Conservation (phyloP, 2,797 vertebrate genomes). For the Psittacula echo region DNA sequence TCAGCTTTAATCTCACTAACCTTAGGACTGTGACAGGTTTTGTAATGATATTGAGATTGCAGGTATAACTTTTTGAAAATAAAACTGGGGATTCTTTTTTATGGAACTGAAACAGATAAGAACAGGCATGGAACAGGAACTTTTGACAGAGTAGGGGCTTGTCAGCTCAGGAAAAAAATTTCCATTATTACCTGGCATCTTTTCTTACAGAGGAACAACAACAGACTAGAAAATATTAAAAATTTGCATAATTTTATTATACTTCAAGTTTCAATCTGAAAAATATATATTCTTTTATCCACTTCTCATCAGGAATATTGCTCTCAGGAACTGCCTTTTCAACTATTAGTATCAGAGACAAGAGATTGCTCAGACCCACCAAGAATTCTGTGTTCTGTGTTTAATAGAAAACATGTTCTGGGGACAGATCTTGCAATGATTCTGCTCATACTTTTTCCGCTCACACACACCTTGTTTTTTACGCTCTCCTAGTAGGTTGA, state of each 20-base stretch:
- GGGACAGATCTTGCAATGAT: background rate
- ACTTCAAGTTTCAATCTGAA: background rate
- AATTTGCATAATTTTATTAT: background rate
- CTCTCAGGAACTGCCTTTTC: background rate
- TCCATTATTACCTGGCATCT: background rate
- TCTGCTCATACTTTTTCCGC: background rate
- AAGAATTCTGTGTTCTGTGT: background rate
- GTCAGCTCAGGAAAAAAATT: background rate
- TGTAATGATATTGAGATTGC: background rate
- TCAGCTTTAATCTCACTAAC: background rate
- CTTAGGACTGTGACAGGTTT: background rate
- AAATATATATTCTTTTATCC: background rate
- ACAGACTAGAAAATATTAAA: background rate
- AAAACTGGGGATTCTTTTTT: background rate
- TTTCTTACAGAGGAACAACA: background rate
- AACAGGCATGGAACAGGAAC: background rate
- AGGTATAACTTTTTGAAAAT: background rate
- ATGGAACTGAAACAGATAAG: background rate
- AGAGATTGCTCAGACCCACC: background rate
- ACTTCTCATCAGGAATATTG: background rate
- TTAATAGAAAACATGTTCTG: background rate
- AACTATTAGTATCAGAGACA: background rate
- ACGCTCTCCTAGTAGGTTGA: background rate
- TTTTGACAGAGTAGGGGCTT: background rate
- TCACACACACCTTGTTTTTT: background rate